Conservation (phyloP, 2,113 vertebrate species). For the Castor canadensis region DNA sequence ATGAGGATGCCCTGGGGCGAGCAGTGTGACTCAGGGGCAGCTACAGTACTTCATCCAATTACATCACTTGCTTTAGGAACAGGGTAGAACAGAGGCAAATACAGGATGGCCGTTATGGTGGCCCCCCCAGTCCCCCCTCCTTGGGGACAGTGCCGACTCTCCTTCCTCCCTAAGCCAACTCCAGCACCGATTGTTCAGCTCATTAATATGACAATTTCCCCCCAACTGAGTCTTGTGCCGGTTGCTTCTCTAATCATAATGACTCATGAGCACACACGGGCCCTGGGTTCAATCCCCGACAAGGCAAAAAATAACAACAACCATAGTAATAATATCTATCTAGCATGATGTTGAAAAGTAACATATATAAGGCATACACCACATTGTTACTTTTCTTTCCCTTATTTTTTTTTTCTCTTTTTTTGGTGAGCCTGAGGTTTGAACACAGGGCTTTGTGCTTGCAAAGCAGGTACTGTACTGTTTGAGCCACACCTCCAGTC, state of each 20-base stretch:
- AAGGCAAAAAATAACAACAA: no score
- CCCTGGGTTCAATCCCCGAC: no score
- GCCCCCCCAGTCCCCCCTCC: neutral
- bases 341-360: neutral
- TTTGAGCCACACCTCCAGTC: no score
- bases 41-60: neutral
- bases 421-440: no score
- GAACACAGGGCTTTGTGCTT: no score
- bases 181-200: neutral
- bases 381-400: neutral
- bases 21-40: neutral
- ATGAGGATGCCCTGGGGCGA: neutral
- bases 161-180: neutral
- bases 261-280: no score
- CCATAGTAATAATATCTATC: no score
- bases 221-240: neutral
- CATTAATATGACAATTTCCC: no score
- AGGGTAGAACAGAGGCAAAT: neutral
- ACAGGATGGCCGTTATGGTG: neutral
- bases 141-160: neutral
- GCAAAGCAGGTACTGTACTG: no score
- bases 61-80: neutral
- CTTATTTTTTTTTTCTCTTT: no score
- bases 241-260: neutral
- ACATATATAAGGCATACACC: neutral